Evolutionary conservation across 2,888 invertebrate species (phyloP).

Genomic region (Morpho achilles): DNA sequence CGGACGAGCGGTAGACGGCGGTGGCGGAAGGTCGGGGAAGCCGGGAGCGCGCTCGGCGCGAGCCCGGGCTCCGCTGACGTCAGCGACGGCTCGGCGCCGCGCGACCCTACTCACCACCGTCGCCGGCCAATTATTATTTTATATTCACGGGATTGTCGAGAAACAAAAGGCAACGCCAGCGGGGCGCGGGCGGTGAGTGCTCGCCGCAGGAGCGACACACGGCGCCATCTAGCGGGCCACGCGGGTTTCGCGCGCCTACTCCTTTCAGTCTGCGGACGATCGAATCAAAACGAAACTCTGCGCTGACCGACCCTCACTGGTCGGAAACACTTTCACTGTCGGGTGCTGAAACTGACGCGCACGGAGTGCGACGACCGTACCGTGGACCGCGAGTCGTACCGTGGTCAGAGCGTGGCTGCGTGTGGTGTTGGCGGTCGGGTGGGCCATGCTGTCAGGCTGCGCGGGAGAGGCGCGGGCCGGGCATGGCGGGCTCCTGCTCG

Average conservation of each 20-base stretch:
- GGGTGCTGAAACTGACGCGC: constrained; percentile 27
- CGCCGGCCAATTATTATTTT: constrained; percentile 73
- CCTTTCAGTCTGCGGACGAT: constrained; percentile 73
- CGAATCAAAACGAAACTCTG: constrained; percentile 68
- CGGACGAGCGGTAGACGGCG: constrained; percentile 62
- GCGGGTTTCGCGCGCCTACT: constrained; percentile 67
- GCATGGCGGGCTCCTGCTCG: constrained; percentile 77
- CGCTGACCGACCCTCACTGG: constrained; percentile 57
- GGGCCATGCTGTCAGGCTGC: constrained; percentile 79
- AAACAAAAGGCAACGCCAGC: constrained; percentile 70
- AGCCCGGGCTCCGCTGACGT: constrained; percentile 74
- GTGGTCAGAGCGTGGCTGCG: constrained; percentile 79
- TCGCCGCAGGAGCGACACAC: constrained; percentile 76
- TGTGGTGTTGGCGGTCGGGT: constrained; percentile 76
- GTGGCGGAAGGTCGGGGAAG: constrained; percentile 74
- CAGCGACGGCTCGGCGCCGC: constrained; percentile 73
- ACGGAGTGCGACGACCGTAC: constrained; percentile 25
- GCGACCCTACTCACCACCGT: constrained; percentile 64
- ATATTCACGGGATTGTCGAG: constrained; percentile 60
- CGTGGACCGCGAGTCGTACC: constrained; percentile 50
- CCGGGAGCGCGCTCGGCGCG: constrained; percentile 58
- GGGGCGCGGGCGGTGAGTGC: constrained; percentile 70
- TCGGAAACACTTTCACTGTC: constrained; percentile 64
- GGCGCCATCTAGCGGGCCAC: constrained; percentile 75
- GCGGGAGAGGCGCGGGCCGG: constrained; percentile 77